phyloP scores from a whole-genome alignment of 2,888 invertebrate species.

The Lasioglossum malachurum region DNA sequence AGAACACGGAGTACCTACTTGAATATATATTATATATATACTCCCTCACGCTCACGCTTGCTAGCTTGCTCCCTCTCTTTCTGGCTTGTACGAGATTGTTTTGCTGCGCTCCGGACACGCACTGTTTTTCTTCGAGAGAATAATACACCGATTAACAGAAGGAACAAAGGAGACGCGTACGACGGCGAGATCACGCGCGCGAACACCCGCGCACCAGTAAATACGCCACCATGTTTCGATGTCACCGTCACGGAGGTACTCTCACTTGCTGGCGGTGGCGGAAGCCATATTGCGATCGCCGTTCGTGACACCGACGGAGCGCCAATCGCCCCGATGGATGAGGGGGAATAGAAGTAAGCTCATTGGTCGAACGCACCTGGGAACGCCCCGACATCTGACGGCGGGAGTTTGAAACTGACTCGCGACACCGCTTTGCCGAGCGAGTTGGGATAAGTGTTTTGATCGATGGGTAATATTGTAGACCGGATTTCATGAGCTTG shows the following conservation, averaged over 20 bases:
- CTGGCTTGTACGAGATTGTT: slow-evolving; percentile 23
- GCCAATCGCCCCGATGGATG: slow-evolving; percentile 63
- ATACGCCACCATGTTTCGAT: slow-evolving; percentile 74
- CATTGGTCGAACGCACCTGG: slow-evolving; percentile 71
- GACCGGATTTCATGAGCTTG: no score
- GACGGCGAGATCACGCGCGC: slow-evolving; percentile 53
- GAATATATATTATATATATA: no score
- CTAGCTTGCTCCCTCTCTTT: not conserved
- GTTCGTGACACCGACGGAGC: slow-evolving; percentile 76
- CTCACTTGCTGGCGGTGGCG: slow-evolving; percentile 82
- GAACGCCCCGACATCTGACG: slow-evolving; percentile 56
- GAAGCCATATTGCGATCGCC: slow-evolving; percentile 84
- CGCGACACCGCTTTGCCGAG: not conserved
- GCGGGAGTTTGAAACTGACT: not conserved
- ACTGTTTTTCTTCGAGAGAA: not conserved
- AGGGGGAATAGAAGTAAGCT: slow-evolving; percentile 47
- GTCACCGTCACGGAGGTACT: slow-evolving; percentile 75
- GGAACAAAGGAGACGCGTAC: not conserved
- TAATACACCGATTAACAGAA: not conserved
- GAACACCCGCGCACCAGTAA: slow-evolving; percentile 58
- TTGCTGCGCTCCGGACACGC: slow-evolving; percentile 35
- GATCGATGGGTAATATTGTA: not conserved
- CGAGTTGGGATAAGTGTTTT: not conserved
- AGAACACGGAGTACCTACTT: not conserved
- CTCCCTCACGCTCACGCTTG: not conserved